Evolutionary conservation across 2,113 vertebrate genomes (phyloP), one percentile per base, ranked within the genome.

Genomic region (Eira barbara): DNA sequence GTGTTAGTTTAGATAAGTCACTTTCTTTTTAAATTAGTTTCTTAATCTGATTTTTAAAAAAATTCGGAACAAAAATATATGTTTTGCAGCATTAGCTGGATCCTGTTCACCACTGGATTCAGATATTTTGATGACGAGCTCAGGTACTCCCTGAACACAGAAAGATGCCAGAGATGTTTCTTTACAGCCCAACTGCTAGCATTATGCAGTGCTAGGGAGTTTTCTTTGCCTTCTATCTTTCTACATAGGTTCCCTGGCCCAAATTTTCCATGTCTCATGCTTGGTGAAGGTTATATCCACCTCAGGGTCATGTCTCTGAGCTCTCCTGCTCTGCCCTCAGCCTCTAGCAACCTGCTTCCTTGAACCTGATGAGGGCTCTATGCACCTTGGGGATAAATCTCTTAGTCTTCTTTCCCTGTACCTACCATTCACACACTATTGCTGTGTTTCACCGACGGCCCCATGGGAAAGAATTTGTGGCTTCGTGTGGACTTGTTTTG

Each of bases 1-100:
- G 9, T 78, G 65, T 17, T 52, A 86, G 42, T 79, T 92, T 39
- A 74, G 11, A 36, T 89, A 83, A 88, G 47, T 42, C 29, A 45
- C 39, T 96, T 80, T 97, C 18, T 76, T 94, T 92, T 84, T 82
- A 91, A 87, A 92, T 79, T 34, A n/a, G 13, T 89, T 89, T 92
- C 65, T 86, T 93, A 31, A 36, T 96, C n/a, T 71, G 7, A 42
- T 39, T 1, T n/a, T n/a, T n/a, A 31, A 73, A 86, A 87, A 39
- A 20, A 42, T 9, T 39, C 21, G 65, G 7, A 87, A 82, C 73
- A 92, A 29, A 95, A 74, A 65, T 31, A 29, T 13, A 61, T 17
- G 27, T 45, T 94, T 96, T 95, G 13, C 47, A 82, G 31, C 14
- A 67, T 82, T 88, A 65, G 47, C 57, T 92, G 47, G 45, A 57